These are phyloP conservation scores for Sthenelais limicola DNA, from an alignment of 2,888 invertebrate genomes.

Conservation along the genomic window DNA sequence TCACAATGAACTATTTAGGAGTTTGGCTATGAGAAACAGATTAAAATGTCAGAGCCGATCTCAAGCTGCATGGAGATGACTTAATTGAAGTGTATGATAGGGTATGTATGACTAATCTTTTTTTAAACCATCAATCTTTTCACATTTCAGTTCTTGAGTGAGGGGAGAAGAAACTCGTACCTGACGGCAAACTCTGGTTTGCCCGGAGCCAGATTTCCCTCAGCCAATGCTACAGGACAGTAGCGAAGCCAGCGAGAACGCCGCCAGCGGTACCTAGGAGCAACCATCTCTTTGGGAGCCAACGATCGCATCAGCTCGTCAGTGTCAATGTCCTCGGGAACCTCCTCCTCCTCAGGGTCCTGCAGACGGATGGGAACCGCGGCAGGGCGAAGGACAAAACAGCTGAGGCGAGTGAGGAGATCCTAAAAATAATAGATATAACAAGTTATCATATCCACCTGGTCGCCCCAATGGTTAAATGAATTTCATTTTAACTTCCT, in stretches of 20 bases:
- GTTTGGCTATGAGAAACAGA: no score
- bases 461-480: no score
- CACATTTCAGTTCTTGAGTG: no score
- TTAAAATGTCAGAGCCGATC: no score
- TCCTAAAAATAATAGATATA: slow-evolving; percentile 67
- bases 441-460: no score
- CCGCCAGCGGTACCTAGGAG: slow-evolving; percentile 69
- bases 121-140: no score
- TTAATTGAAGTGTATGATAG: no score
- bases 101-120: no score
- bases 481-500: no score
- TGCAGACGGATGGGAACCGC: slow-evolving; percentile 66
- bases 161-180: slow-evolving; percentile 54
- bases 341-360: slow-evolving; percentile 68
- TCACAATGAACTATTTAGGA: no score
- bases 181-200: slow-evolving; percentile 71
- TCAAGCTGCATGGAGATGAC: no score
- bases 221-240: slow-evolving; percentile 71
- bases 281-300: slow-evolving; percentile 66
- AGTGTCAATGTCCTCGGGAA: slow-evolving; percentile 68
- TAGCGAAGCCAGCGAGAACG: slow-evolving; percentile 67
- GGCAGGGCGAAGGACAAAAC: slow-evolving; percentile 68
- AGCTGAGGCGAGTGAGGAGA: slow-evolving; percentile 64
- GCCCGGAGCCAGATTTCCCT: slow-evolving; percentile 68
- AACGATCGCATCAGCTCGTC: slow-evolving; percentile 69